Evolutionary conservation across 2,888 invertebrate genomes (phyloP).

Genomic region (Dexiosoma caninum): DNA sequence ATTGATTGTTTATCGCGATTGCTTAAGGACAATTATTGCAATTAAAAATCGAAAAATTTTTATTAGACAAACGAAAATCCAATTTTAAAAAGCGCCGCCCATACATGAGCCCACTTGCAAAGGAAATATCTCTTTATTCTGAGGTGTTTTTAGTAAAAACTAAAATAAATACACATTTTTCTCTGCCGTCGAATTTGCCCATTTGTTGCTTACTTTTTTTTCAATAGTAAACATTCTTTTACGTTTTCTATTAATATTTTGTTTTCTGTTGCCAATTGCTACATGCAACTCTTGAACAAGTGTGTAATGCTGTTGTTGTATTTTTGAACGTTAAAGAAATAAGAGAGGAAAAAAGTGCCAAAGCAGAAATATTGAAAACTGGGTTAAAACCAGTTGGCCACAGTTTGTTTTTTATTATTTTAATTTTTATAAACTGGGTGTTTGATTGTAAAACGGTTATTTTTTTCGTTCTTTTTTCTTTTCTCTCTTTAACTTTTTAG

Average conservation of each 20-base stretch:
- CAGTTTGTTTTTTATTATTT: slow-evolving; percentile 12
- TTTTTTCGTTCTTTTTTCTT: slow-evolving; percentile 7
- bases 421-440: neutral
- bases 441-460: slow-evolving; percentile 28
- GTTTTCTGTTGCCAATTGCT: neutral
- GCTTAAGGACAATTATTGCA: no score
- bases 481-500: slow-evolving; percentile 2
- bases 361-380: slow-evolving; percentile 32
- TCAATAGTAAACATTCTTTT: slow-evolving; percentile 11
- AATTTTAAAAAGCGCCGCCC: no score
- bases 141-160: no score
- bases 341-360: neutral
- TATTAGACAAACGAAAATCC: no score
- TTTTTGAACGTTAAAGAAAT: neutral
- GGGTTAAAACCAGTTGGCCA: slow-evolving; percentile 60
- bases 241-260: neutral
- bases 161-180: no score
- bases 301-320: slow-evolving; percentile 18
- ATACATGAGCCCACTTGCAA: no score
- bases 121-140: no score
- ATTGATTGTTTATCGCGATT: no score
- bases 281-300: slow-evolving; percentile 26
- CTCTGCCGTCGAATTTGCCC: neutral
- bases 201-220: neutral
- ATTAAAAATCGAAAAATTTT: no score